These are phyloP conservation scores for Brachionus koreanus DNA, from an alignment of 1,140 invertebrate species.

Conservation along the genomic window DNA sequence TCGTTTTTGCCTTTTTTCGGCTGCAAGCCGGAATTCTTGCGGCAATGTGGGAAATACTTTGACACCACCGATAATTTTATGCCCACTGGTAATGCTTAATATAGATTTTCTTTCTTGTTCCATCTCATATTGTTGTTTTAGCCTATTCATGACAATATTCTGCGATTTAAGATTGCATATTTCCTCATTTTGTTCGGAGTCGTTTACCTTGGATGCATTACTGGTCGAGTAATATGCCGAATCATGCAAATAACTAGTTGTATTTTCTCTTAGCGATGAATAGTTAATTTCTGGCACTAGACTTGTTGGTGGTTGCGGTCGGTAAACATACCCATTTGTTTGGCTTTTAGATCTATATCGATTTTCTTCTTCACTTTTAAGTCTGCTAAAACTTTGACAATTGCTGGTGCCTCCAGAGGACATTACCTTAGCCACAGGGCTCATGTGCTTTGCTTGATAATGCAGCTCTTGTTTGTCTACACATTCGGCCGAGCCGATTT, in stretches of 20 bases:
- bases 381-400: not conserved
- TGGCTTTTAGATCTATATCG: not conserved
- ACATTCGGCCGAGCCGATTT: slow-evolving; percentile 17
- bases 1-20: slow-evolving; percentile 18
- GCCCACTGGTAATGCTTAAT: not conserved
- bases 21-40: not conserved
- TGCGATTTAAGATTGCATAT: slow-evolving; percentile 9
- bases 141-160: not conserved
- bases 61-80: slow-evolving; percentile 37
- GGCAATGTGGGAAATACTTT: slow-evolving; percentile 38
- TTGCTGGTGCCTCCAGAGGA: not conserved
- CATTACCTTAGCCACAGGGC: not conserved
- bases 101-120: not conserved
- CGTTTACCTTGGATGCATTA: not conserved
- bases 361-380: not conserved
- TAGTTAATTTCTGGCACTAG: not conserved
- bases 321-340: not conserved
- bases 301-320: not conserved
- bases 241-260: slow-evolving; percentile 3
- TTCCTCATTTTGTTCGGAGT: not conserved
- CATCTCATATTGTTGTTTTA: not conserved
- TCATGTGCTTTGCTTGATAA: not conserved
- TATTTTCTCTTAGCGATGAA: not conserved
- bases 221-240: not conserved
- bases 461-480: not conserved